A percentile compares a stretch with the other conserved stretches of the same genome.
These are phyloP conservation scores for Arctopsyche grandis DNA, from an alignment of 1,140 invertebrate genomes.

Conservation along the genomic window DNA sequence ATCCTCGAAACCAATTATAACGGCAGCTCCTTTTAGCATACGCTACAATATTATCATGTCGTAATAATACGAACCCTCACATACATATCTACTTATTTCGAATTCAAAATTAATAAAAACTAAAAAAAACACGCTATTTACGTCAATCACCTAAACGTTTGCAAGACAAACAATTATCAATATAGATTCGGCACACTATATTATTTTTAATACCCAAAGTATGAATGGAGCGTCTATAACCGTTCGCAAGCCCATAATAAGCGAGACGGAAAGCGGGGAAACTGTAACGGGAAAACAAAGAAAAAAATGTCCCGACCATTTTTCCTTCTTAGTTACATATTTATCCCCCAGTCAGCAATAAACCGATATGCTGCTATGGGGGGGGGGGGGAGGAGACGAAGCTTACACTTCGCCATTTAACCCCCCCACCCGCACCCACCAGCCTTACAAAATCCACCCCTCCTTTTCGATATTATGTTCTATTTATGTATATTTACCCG, in stretches of 20 bases:
- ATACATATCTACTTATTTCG: too few relatives aligned
- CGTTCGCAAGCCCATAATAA: background rate
- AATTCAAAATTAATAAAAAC: too few relatives aligned
- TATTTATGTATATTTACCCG: slow-evolving; percentile 29
- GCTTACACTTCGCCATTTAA: slow-evolving; percentile 38
- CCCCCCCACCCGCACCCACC: slow-evolving; percentile 6
- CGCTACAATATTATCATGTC: too few relatives aligned
- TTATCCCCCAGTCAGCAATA: slow-evolving; percentile 45
- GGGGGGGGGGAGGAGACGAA: slow-evolving; percentile 1
- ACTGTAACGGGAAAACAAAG: slow-evolving; percentile 32
- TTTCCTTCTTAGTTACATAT: slow-evolving; percentile 46
- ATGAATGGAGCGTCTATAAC: background rate
- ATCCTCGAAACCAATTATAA: too few relatives aligned
- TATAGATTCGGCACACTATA: too few relatives aligned
- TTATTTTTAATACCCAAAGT: too few relatives aligned
- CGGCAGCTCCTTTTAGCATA: too few relatives aligned
- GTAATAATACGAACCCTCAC: too few relatives aligned
- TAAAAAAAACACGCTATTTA: too few relatives aligned
- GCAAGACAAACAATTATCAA: too few relatives aligned
- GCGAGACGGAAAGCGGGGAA: background rate
- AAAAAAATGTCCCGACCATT: slow-evolving; percentile 38
- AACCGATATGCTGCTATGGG: slow-evolving; percentile 31
- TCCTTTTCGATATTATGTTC: slow-evolving; percentile 16
- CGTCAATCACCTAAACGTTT: too few relatives aligned
- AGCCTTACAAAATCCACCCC: background rate